Percentiles rank a stretch among this genome's conserved stretches.
phyloP scores from a whole-genome alignment of 1,140 invertebrate genomes.

The Scaptomyza montana region DNA sequence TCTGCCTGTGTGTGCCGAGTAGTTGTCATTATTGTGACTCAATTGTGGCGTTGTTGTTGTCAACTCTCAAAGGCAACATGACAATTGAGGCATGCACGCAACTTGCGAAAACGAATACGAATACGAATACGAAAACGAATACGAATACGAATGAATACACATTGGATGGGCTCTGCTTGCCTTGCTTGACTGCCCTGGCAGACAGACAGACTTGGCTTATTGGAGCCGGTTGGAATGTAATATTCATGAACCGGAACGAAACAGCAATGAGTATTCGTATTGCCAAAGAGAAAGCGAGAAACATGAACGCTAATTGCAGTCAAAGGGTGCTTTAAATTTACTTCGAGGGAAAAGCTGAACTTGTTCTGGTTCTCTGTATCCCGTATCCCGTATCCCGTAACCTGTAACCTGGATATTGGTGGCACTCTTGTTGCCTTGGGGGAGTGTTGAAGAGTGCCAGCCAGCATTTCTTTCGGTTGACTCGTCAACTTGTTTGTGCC shows the following conservation, averaged over 20 bases:
- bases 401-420: conserved; percentile 19
- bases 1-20: conserved; percentile 28
- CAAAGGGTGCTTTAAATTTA: conserved; percentile 75
- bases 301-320: conserved; percentile 79
- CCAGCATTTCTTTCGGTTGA: conserved; percentile 33
- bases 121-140: conserved; percentile 3
- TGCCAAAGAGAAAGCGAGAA: conserved; percentile 13
- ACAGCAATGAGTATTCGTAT: conserved; percentile 30
- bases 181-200: conserved; percentile 33
- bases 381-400: background rate
- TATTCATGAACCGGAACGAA: conserved; percentile 61
- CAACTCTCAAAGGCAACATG: conserved; percentile 58
- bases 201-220: conserved; percentile 38
- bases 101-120: conserved; percentile 32
- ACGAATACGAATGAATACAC: conserved; percentile 15
- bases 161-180: conserved; percentile 20
- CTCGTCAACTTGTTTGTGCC: conserved; percentile 67
- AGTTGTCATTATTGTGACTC: conserved; percentile 78
- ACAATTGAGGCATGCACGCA: conserved; percentile 62
- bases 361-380: no score
- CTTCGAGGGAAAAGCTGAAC: conserved; percentile 1
- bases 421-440: conserved; percentile 10
- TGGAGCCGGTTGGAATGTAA: conserved; percentile 47
- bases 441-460: conserved; percentile 20
- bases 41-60: conserved; percentile 53